Conservation (phyloP, 1,140 invertebrate species). For the Ceratina australensis region DNA sequence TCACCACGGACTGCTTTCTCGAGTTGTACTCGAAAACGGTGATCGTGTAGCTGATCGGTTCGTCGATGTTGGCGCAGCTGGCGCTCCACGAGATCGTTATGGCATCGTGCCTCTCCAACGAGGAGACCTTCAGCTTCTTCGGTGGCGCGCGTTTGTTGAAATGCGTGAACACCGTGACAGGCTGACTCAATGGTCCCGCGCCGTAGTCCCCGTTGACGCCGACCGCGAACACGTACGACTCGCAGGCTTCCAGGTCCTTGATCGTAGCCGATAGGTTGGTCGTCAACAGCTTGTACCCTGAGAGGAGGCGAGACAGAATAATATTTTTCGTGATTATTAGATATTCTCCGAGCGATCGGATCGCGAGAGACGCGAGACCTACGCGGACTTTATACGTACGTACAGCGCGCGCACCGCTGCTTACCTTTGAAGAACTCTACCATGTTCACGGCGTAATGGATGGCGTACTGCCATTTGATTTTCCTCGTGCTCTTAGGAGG, state of each 20-base stretch:
- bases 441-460: slow-evolving; percentile 82
- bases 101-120: slow-evolving; percentile 78
- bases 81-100: slow-evolving; percentile 80
- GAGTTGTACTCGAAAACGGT: slow-evolving; percentile 79
- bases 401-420: no score
- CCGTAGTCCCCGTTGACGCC: slow-evolving; percentile 82
- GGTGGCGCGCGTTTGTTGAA: slow-evolving; percentile 83
- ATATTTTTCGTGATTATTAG: no score
- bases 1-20: slow-evolving; percentile 77
- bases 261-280: slow-evolving; percentile 81
- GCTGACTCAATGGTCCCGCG: slow-evolving; percentile 82
- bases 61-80: slow-evolving; percentile 79
- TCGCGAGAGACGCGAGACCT: no score
- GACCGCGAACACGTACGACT: slow-evolving; percentile 87
- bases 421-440: slow-evolving; percentile 79
- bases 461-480: slow-evolving; percentile 82
- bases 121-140: slow-evolving; percentile 78
- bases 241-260: slow-evolving; percentile 85
- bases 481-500: slow-evolving; percentile 80
- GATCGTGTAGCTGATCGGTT: slow-evolving; percentile 81
- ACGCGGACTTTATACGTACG: no score
- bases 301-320: slow-evolving; percentile 11
- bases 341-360: no score
- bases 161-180: slow-evolving; percentile 82
- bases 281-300: slow-evolving; percentile 73